Base-by-base conservation (phyloP, 2,797 vertebrate genomes). In the Chelon auratus region DNA sequence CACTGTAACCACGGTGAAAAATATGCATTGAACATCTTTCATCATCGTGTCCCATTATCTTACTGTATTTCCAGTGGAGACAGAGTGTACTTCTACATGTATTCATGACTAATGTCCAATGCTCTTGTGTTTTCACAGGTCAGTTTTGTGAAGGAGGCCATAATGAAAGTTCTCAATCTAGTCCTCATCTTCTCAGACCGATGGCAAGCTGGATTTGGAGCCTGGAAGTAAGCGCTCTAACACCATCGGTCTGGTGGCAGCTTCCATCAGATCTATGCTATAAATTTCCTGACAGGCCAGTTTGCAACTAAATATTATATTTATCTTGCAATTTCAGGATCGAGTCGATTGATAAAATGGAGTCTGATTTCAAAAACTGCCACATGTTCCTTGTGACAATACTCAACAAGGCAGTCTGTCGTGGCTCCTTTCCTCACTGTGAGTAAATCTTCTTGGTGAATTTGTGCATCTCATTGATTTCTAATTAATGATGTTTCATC, bases 361-460 rank as follows among this genome's bases (percentile, higher is more conserved):
- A 99, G 88, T 99, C 97, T 0, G 98, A 99, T 87, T 99, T 99
- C 91, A 99, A 99, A 87, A 99, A 99, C 90, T 99, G 98, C 77
- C 98, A 99, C 91, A 97, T 99, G 96, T 99, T 99, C 90, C 95
- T 99, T 24, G 98, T 99, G 69, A 99, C 97, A 0, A 95, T 99
- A 73, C 94, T 99, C 62, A 99, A 99, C 80, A 99, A 99, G 91
- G 98, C 98, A 0, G 97, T 99, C 18, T 98, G 98, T 67, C 95
- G 98, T 48, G 98, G 98, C 58, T 99, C 97, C 42, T 99, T 99
- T 86, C 98, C 98, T 64, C 97, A 99, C 45, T 73, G 98, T 99
- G 83, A 99, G 98, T 96, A 81, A 14, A 57, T 36, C 6, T 57
- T 36, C 30, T 18, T n/a, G 14, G 37, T 65, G 2, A 68, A 18